Base-by-base conservation (phyloP, 1,140 invertebrate species). In the Prorops nasuta region DNA sequence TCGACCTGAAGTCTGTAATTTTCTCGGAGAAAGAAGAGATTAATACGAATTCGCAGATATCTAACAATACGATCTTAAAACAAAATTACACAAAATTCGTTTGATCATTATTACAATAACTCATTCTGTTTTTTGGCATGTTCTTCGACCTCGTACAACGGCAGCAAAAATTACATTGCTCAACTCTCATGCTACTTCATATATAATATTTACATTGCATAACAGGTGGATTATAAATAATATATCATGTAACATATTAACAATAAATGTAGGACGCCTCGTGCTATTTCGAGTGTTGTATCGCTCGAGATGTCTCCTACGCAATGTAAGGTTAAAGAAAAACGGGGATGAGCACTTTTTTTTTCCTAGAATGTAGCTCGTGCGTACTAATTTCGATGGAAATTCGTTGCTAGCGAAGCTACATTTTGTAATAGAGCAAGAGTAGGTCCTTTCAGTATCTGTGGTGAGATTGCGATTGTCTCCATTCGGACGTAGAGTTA, bases 121-220 rank as follows among this genome's bases (percentile, higher is more conserved):
- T 73, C 54, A 37, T 53, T 17, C 22, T 56, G 40, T 57, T 76
- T 75, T 77, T 77, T 76, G 75, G 75, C 74, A 77, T 77, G 64
- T 73, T 64, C 62, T 67, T 54, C 58, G 68, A 73, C 69, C 66
- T 70, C 61, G 22, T 43, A 32, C 20, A 51, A 47, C 58, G 53
- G 32, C 47, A 21, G 22, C 15, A 56, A 35, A 21, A 42, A 45
- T 21, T 20, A 18, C 31, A 3, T 16, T 38, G 28, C 12, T 49
- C 18, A 43, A 12, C 17, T 54, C 51, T 49, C 18, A 17, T 19
- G 15, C 22, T 56, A 62, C 12, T 18, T n/a, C 28, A 39, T 56
- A 43, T 59, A 53, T 52, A 48, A 38, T 63, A 63, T 62, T 56
- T 62, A 66, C 56, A 63, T 69, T 66, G 58, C 44, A 49, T 55